Percentiles rank a stretch among this genome's conserved stretches.
Conservation (phyloP, 2,113 vertebrate species). For the Mus spicilegus region DNA sequence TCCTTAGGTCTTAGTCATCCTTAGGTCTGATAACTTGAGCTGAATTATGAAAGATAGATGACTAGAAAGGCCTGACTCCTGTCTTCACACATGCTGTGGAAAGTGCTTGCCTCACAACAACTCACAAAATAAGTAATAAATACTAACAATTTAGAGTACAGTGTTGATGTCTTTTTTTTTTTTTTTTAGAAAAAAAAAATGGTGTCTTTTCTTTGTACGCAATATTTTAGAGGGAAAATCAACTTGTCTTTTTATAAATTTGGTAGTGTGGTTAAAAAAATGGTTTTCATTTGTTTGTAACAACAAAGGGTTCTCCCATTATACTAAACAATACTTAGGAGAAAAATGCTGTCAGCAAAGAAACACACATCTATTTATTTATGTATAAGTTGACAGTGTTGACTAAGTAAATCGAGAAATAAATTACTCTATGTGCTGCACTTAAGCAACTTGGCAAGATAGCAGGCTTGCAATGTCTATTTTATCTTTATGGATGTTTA, state of each 20-base stretch:
- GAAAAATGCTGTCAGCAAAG: not conserved
- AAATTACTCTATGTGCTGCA: not conserved
- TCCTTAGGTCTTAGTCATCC: not conserved
- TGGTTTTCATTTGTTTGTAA: slow-evolving; percentile 57
- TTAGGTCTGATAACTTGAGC: not conserved
- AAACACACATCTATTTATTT: not conserved
- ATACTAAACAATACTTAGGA: slow-evolving; percentile 5
- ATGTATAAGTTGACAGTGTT: not conserved
- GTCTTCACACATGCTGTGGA: not conserved
- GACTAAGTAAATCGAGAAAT: slow-evolving; percentile 52
- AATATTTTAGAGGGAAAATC: not conserved
- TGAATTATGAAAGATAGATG: no score
- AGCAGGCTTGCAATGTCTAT: not conserved
- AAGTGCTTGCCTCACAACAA: not conserved
- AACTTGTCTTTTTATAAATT: slow-evolving; percentile 37
- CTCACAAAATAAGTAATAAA: not conserved
- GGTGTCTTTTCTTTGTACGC: not conserved
- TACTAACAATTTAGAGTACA: not conserved
- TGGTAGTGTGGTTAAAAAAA: slow-evolving; percentile 55
- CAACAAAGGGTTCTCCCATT: slow-evolving; percentile 34
- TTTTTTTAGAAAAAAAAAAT: not conserved
- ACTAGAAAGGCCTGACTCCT: not conserved
- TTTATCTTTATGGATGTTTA: slow-evolving; percentile 15
- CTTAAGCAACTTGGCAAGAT: not conserved
- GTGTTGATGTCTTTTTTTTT: not conserved